These are phyloP conservation scores for Paralichthys olivaceus DNA, from an alignment of 2,113 vertebrate genomes.

Conservation along the genomic window DNA sequence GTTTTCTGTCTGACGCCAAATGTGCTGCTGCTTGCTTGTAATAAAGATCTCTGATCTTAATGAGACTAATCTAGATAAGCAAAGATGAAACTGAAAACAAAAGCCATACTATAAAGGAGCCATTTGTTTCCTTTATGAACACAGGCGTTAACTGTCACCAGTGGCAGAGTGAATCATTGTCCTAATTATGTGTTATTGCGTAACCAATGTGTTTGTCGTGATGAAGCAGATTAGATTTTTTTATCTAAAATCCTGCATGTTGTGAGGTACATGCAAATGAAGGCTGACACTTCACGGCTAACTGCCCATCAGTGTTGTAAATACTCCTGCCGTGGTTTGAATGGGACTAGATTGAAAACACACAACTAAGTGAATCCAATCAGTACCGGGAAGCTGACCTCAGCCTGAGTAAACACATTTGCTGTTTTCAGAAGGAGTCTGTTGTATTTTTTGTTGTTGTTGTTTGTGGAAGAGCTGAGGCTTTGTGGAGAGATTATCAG, in stretches of 20 bases:
- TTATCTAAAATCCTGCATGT: conserved; percentile 12
- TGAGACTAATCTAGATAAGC: conserved; percentile 54
- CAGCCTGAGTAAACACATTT: conserved; percentile 55
- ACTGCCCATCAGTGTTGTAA: conserved; percentile 28
- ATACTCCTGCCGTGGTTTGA: conserved; percentile 16
- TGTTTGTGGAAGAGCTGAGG: conserved; percentile 29
- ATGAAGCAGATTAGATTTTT: conserved; percentile 38
- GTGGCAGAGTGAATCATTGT: conserved; percentile 51
- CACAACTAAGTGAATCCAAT: conserved; percentile 61
- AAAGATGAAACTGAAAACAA: conserved; percentile 44
- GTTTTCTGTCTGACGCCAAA: conserved; percentile 10
- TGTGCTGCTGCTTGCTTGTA: conserved; percentile 9
- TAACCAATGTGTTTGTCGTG: conserved; percentile 56
- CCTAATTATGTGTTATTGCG: conserved; percentile 57
- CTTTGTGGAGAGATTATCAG: conserved; percentile 65
- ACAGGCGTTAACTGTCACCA: conserved; percentile 33
- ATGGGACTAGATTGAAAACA: conserved; percentile 43
- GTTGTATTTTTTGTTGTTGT: conserved; percentile 12
- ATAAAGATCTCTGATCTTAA: conserved; percentile 43
- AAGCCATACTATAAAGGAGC: background rate
- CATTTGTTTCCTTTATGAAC: conserved; percentile 39
- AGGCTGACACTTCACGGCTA: background rate
- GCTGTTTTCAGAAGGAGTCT: conserved; percentile 40
- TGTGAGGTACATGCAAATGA: conserved; percentile 41
- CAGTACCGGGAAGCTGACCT: conserved; percentile 45